Evolutionary conservation across 2,888 invertebrate genomes (phyloP), one percentile per base, ranked within the genome.

Genomic region (Eupithecia pulchellata): DNA sequence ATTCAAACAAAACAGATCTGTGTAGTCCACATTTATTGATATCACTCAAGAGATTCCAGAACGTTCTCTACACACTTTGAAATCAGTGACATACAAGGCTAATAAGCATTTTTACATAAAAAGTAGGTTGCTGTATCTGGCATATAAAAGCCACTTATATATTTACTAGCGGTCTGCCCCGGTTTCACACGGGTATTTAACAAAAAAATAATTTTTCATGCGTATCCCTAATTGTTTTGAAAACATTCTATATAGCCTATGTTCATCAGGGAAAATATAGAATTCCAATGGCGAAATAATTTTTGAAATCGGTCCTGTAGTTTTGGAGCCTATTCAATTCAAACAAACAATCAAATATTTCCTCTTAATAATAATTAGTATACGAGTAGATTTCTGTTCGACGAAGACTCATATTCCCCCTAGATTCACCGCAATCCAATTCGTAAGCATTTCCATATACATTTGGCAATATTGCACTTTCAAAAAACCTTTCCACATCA

Each of bases 1-100:
- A 61, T 68, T 68, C 61, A 61, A 63, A 63, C 70, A 63, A n/a
- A 42, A 39, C 58, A 32, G 20, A 0, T 32, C 32, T 60, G 32
- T 58, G 66, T 58, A 66, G 47, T 42, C 29, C 34, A 52, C 36
- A 29, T 52, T 61, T 32, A 67, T 58, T 64, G 9, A 20, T 63
- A 66, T 55, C 34, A 52, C n/a, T 58, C 30, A 58, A n/a, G n/a
- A 1, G 30, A 30, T n/a, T 58, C 17, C 20, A 20, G 25, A 20
- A 47, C 8, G 20, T 9, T 47, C 47, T 20, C 9, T 42, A 8
- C 20, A 47, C n/a, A 47, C 20, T 20, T 2, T n/a, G 20, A 47
- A 20, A 32, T 32, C 6, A 32, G n/a, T n/a, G n/a, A n/a, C n/a
- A n/a, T n/a, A n/a, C n/a, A 30, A 30, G 30, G 30, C 4, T 8